These are phyloP conservation scores for Agonum fuliginosum DNA, from an alignment of 2,888 invertebrate genomes.

Conservation along the genomic window DNA sequence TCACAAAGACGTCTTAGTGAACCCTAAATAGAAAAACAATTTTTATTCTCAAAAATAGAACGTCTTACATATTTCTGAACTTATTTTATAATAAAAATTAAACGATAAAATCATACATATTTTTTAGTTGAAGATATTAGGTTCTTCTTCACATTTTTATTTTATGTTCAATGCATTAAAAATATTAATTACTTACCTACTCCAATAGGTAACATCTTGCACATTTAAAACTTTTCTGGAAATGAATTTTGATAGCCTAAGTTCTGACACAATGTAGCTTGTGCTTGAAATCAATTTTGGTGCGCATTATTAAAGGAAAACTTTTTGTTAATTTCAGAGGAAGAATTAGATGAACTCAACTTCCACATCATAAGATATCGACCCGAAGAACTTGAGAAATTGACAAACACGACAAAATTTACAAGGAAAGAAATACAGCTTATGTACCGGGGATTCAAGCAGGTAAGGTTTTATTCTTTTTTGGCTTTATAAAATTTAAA, in stretches of 20 bases:
- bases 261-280: background rate
- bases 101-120: no score
- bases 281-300: background rate
- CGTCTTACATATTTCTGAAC: no score
- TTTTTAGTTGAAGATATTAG: no score
- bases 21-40: no score
- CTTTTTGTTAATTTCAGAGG: constrained; percentile 76
- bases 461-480: no score
- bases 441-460: constrained; percentile 93
- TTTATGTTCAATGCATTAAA: no score
- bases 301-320: background rate
- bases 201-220: background rate
- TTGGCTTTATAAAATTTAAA: no score
- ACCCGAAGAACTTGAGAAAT: constrained; percentile 86
- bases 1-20: no score
- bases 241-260: background rate
- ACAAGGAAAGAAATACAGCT: constrained; percentile 89
- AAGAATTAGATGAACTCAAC: constrained; percentile 81
- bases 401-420: constrained; percentile 87
- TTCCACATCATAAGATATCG: constrained; percentile 80
- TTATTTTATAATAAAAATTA: no score
- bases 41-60: no score
- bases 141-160: no score
- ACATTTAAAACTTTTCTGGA: background rate
- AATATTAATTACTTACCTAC: no score